Evolutionary conservation across 2,797 vertebrate genomes (phyloP).

Genomic region (Acomys russatus): DNA sequence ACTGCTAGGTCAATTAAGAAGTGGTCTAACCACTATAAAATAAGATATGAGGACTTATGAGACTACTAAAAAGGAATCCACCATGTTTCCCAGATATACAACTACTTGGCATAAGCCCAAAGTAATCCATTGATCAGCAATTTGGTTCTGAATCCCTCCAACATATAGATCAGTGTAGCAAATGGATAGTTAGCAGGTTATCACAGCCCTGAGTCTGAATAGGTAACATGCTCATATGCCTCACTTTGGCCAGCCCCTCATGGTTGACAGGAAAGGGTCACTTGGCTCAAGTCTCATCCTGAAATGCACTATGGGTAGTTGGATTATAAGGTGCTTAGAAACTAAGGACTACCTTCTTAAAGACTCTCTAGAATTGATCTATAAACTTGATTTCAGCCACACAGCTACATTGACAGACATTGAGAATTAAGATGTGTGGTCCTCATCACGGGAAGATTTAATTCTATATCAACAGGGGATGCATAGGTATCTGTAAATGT

Average conservation of each 20-base stretch:
- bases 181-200: background rate
- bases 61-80: too few relatives aligned
- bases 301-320: background rate
- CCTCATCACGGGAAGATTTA: background rate
- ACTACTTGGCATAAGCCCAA: background rate
- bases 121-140: background rate
- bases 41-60: background rate
- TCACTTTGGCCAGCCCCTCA: background rate
- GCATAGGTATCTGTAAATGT: background rate
- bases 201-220: too few relatives aligned
- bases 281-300: background rate
- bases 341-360: background rate
- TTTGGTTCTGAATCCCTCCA: background rate
- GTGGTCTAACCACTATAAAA: background rate
- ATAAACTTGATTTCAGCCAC: background rate
- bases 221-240: background rate
- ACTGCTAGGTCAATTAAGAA: background rate
- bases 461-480: background rate
- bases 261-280: background rate
- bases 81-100: too few relatives aligned
- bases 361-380: background rate
- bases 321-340: background rate
- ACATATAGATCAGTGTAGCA: background rate
- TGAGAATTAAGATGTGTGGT: background rate
- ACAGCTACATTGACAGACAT: background rate